phyloP scores from a whole-genome alignment of 2,797 vertebrate species.

The Cottoperca gobio region DNA sequence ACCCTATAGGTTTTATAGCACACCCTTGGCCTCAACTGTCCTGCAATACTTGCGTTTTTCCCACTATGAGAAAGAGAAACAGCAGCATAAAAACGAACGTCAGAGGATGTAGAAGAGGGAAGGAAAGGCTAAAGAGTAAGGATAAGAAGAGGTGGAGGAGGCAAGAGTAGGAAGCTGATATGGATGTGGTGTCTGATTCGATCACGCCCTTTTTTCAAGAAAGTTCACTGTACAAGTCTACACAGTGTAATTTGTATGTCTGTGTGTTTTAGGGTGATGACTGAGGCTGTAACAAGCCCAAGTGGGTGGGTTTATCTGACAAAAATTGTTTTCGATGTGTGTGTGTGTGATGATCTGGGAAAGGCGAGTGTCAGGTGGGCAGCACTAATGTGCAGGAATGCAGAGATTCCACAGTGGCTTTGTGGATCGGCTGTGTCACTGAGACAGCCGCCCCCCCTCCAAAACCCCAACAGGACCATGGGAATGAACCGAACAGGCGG shows the following conservation, averaged over 20 bases:
- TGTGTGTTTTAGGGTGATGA: constrained; percentile 54
- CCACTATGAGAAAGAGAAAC: constrained; percentile 20
- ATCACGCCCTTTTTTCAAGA: constrained; percentile 30
- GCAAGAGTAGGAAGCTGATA: constrained; percentile 41
- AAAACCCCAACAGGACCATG: constrained; percentile 74
- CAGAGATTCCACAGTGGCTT: constrained; percentile 85
- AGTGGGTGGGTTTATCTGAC: constrained; percentile 53
- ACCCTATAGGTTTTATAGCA: constrained; percentile 43
- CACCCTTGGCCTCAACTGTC: constrained; percentile 17
- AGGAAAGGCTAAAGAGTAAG: constrained; percentile 51
- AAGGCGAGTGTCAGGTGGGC: constrained; percentile 80
- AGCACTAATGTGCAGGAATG: constrained; percentile 88
- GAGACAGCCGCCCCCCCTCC: constrained; percentile 60
- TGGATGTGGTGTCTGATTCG: constrained; percentile 21
- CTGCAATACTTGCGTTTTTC: constrained; percentile 19
- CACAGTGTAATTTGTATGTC: constrained; percentile 22
- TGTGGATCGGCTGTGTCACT: constrained; percentile 79
- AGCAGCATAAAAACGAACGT: constrained; percentile 15
- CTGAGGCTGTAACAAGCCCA: constrained; percentile 43
- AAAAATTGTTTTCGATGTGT: constrained; percentile 50
- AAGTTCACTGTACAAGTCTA: constrained; percentile 21
- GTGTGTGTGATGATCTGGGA: constrained; percentile 73
- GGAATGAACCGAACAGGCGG: constrained; percentile 75
- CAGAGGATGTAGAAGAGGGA: constrained; percentile 48
- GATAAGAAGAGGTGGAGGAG: constrained; percentile 56